These are phyloP conservation scores for Spinus pinus DNA, from an alignment of 2,797 vertebrate genomes.

Conservation along the genomic window DNA sequence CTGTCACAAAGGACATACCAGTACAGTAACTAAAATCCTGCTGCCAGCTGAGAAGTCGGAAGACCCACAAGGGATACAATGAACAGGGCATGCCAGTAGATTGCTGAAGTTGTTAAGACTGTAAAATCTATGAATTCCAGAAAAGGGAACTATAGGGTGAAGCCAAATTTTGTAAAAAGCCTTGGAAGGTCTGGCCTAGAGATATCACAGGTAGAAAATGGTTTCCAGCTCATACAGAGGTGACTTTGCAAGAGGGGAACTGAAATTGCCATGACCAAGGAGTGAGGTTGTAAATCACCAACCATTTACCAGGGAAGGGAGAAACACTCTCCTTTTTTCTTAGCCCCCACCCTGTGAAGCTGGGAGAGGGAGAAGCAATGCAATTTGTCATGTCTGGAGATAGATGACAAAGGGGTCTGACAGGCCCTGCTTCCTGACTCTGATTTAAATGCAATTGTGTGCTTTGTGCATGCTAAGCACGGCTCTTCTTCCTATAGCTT, in stretches of 20 bases:
- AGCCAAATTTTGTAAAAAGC: background rate
- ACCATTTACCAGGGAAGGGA: background rate
- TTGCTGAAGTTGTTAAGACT: background rate
- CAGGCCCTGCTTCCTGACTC: background rate
- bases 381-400: background rate
- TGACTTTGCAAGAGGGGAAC: background rate
- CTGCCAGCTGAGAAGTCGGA: background rate
- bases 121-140: background rate
- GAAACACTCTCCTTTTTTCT: background rate
- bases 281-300: background rate
- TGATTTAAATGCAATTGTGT: background rate
- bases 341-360: too few species aligned
- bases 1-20: too few species aligned
- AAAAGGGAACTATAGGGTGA: background rate
- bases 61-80: accelerated
- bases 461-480: background rate
- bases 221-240: background rate
- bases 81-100: background rate
- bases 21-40: background rate
- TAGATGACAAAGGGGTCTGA: background rate
- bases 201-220: background rate
- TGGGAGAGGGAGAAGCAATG: background rate
- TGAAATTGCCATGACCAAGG: background rate
- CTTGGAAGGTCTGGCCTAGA: background rate
- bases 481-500: background rate